Conservation (phyloP, 2,797 vertebrate genomes). For the Mormyrus proboscirostris region DNA sequence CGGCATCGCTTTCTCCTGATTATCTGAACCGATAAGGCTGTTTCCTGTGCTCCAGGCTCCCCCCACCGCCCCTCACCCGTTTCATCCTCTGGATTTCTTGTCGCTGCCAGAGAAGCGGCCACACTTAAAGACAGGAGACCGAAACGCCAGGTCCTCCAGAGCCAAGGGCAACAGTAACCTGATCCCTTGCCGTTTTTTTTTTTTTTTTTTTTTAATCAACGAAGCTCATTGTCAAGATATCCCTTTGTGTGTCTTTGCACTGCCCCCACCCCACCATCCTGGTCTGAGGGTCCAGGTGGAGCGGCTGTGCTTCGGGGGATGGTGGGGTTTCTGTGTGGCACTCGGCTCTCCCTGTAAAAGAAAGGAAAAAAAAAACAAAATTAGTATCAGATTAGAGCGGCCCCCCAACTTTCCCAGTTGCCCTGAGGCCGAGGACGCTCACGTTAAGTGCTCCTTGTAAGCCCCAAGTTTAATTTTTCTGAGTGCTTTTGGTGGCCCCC, state of each 20-base stretch:
- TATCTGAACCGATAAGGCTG: slow-evolving; percentile 26
- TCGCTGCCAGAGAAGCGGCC: slow-evolving; percentile 22
- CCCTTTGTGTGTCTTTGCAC: not conserved
- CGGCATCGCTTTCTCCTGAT: slow-evolving; percentile 20
- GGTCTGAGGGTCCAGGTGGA: not conserved
- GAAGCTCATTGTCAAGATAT: slow-evolving; percentile 19
- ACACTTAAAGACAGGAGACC: slow-evolving; percentile 24
- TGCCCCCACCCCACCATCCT: not conserved
- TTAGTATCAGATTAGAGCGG: slow-evolving; percentile 38
- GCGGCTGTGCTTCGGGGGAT: not conserved
- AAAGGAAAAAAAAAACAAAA: slow-evolving; percentile 12
- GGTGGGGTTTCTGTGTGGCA: not conserved
- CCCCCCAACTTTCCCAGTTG: slow-evolving; percentile 41
- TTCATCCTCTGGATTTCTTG: slow-evolving; percentile 33
- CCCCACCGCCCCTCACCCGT: slow-evolving; percentile 10
- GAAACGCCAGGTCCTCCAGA: slow-evolving; percentile 3
- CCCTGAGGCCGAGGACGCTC: slow-evolving; percentile 38
- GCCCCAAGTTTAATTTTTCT: slow-evolving; percentile 47
- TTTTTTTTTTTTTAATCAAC: slow-evolving; percentile 13
- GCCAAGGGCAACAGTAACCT: not conserved
- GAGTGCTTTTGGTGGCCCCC: slow-evolving; percentile 44
- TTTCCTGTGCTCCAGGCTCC: slow-evolving; percentile 9
- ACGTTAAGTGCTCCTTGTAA: slow-evolving; percentile 44
- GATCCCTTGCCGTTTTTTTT: slow-evolving; percentile 10
- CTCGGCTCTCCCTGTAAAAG: slow-evolving; percentile 15